phyloP scores from a whole-genome alignment of 2,113 vertebrate species.

The Paedocypris sp. region DNA sequence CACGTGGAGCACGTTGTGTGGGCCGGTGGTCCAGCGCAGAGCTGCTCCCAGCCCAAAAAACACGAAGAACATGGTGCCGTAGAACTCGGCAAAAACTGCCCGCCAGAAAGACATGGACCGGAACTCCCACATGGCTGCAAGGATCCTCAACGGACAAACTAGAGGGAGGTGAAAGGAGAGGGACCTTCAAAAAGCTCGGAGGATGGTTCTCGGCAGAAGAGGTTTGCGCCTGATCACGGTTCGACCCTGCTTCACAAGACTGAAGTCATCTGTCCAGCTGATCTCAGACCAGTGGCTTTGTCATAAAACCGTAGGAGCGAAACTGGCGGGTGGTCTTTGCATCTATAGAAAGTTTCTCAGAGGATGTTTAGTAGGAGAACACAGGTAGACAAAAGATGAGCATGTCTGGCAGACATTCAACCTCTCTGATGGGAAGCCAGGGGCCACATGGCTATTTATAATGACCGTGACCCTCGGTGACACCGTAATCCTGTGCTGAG shows the following conservation, averaged over 20 bases:
- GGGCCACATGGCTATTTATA: constrained; percentile 62
- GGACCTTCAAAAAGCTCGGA: constrained; percentile 12
- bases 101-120: constrained; percentile 90
- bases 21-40: constrained; percentile 75
- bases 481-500: constrained; percentile 37
- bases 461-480: constrained; percentile 38
- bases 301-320: constrained; percentile 53
- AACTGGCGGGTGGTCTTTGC: constrained; percentile 46
- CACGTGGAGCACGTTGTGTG: constrained; percentile 72
- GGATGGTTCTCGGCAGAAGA: no score
- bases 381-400: constrained; percentile 54
- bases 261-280: constrained; percentile 31
- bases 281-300: constrained; percentile 37
- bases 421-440: constrained; percentile 55
- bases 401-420: constrained; percentile 63
- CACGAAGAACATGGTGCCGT: constrained; percentile 89
- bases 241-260: constrained; percentile 24
- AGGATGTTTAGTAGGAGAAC: constrained; percentile 47
- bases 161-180: constrained; percentile 37
- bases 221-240: no score
- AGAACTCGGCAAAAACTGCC: constrained; percentile 86
- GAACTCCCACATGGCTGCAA: constrained; percentile 85
- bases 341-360: constrained; percentile 44
- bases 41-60: constrained; percentile 86
- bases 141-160: constrained; percentile 33